Evolutionary conservation across 2,113 vertebrate genomes (phyloP), one percentile per base, ranked within the genome.

Genomic region (Anarhynchus alexandrinus): DNA sequence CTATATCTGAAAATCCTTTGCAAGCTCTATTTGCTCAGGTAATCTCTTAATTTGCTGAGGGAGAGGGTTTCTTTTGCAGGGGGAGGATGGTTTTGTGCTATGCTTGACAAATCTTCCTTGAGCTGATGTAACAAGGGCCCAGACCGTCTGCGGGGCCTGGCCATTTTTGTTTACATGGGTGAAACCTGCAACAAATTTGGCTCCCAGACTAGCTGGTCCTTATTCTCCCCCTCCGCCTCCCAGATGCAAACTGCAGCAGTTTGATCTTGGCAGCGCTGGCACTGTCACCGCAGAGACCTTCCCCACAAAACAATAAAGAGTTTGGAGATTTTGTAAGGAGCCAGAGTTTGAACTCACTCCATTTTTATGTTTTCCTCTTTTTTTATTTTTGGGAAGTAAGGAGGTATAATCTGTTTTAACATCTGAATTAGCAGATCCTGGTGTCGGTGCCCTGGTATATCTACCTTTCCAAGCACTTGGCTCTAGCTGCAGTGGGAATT

Each of bases 131-230:
- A 93, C 78, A 73, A 86, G 97, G 97, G 96, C 97, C 97, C 97
- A 96, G 96, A 15, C 90, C 85, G 96, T 97, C 97, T 97, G 97
- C 4, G 2, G 0, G 4, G 64, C 82, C 94, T 62, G 82, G 62
- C 64, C 22, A 26, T 64, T 97, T 98, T 96, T 97, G 93, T 96
- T 98, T 95, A 94, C 89, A 86, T 32, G 57, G 70, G 91, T 58
- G 85, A 97, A 97, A 98, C 96, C 92, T 96, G 94, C 95, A 97
- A 97, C 97, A 96, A 97, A 96, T 94, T 95, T 97, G 96, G 97
- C 87, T 95, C 86, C 42, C 83, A 84, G 73, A 22, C 73, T 69
- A 96, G 80, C 40, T 4, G 26, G 62, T 94, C 90, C 69, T 79
- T 86, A 22, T 62, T 59, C 72, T 82, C n/a, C 38, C 55, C 61